Percentiles rank a stretch among this genome's conserved stretches.
These are phyloP conservation scores for Gymnothorax javanicus DNA, from an alignment of 2,797 vertebrate genomes.

Conservation along the genomic window DNA sequence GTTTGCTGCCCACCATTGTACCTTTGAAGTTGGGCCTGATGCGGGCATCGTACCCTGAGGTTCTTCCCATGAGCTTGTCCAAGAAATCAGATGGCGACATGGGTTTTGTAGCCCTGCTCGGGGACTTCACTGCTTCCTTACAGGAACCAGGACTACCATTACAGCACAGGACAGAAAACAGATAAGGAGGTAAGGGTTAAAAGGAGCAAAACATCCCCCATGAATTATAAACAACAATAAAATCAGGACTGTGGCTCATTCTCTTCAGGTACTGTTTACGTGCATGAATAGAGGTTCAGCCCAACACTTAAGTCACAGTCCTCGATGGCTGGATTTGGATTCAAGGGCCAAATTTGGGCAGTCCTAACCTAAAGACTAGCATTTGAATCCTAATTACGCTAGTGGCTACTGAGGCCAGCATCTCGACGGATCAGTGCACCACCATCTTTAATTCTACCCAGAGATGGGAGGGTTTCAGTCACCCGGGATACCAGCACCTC, in stretches of 20 bases:
- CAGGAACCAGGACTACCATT: conserved; percentile 67
- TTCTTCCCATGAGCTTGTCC: conserved; percentile 94
- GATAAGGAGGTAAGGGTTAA: neutral
- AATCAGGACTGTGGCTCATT: neutral
- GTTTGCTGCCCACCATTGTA: conserved; percentile 54
- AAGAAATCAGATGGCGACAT: conserved; percentile 93
- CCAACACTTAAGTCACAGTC: no score
- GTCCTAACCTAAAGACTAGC: no score
- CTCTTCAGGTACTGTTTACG: no score
- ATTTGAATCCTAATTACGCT: no score
- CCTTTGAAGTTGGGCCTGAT: conserved; percentile 98
- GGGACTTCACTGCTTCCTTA: conserved; percentile 85
- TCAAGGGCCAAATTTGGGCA: no score
- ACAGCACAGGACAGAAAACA: neutral
- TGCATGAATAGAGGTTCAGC: no score
- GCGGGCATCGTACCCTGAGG: conserved; percentile 90
- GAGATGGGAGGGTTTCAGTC: no score
- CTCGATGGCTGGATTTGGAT: no score
- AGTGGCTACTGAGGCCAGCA: no score
- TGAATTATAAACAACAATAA: neutral
- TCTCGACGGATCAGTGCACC: no score
- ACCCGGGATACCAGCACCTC: no score
- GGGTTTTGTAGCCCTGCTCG: conserved; percentile 68
- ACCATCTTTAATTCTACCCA: no score
- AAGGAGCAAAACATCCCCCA: neutral